Evolutionary conservation across 2,797 vertebrate species (phyloP).

Genomic region (Eulemur mongoz): DNA sequence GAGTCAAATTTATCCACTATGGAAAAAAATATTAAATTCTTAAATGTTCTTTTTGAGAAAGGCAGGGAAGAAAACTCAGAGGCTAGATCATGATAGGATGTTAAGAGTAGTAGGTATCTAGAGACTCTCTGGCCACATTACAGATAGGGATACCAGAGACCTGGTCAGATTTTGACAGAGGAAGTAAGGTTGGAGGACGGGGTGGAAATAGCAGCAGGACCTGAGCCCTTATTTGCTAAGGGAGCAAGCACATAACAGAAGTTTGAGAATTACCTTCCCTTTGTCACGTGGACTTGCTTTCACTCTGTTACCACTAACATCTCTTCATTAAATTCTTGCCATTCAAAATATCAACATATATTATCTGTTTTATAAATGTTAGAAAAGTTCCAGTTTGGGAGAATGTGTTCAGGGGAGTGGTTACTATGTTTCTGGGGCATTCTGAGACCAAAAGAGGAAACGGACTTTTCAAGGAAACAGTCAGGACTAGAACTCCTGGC

Average conservation of each 20-base stretch:
- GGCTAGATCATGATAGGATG: not conserved
- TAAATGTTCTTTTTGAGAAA: conserved; percentile 22
- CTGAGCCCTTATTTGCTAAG: conserved; percentile 20
- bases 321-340: conserved; percentile 15
- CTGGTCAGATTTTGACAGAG: not conserved
- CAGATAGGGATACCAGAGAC: not conserved
- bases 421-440: not conserved
- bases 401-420: not conserved
- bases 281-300: conserved; percentile 1
- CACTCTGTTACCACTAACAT: not conserved
- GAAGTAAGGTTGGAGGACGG: not conserved
- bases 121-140: not conserved
- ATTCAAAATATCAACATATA: conserved; percentile 22
- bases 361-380: conserved; percentile 28
- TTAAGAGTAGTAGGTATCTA: not conserved
- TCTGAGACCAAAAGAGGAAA: conserved; percentile 1
- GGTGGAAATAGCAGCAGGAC: not conserved
- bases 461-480: not conserved
- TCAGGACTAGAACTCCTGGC: not conserved
- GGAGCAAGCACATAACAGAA: not conserved
- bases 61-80: conserved; percentile 7
- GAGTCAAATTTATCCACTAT: not conserved
- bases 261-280: not conserved
- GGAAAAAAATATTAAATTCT: conserved; percentile 11
- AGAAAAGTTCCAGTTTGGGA: not conserved